Conservation (phyloP, 2,797 vertebrate genomes). For the Halcyon leucocephala region DNA sequence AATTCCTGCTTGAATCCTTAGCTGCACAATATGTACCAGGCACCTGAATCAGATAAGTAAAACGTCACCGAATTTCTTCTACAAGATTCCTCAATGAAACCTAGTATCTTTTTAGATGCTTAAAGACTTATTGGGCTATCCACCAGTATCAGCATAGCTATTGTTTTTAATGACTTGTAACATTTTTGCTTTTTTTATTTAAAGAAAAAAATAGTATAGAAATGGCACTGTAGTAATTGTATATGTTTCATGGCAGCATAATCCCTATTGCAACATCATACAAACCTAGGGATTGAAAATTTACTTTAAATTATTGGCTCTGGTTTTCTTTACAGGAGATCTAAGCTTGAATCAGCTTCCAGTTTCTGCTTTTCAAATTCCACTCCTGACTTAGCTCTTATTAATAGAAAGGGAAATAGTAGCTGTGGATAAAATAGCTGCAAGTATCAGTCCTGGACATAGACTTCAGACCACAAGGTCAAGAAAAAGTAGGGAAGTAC, state of each 20-base stretch:
- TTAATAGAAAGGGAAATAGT: not conserved
- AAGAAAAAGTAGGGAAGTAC: not conserved
- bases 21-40: not conserved
- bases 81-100: not conserved
- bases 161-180: not conserved
- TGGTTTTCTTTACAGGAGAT: not conserved
- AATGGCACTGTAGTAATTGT: not conserved
- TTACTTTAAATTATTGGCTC: not conserved
- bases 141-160: not conserved
- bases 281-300: not conserved
- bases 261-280: not conserved
- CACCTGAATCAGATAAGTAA: not conserved
- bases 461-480: not conserved
- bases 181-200: not conserved
- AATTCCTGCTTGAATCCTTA: not conserved
- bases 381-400: not conserved
- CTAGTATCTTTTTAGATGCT: not conserved
- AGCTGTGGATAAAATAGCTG: not conserved
- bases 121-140: not conserved
- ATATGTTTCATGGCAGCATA: not conserved
- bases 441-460: not conserved
- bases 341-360: not conserved
- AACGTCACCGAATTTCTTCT: not conserved
- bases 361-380: not conserved
- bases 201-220: not conserved